Conservation (phyloP, 2,113 vertebrate genomes). For the Hepsetus odoe region DNA sequence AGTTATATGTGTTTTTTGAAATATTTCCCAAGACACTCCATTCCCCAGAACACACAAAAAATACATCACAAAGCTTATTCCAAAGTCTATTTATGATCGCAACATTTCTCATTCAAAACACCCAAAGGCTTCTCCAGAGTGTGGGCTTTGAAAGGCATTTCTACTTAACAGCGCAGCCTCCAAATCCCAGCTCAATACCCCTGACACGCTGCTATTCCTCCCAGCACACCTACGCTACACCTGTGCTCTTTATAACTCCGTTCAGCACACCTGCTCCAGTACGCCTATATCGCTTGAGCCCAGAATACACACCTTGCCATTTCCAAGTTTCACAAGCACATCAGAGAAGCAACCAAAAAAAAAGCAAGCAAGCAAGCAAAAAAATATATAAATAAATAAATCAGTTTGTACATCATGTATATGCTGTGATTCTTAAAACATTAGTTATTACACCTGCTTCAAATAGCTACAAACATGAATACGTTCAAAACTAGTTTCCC, state of each 20-base stretch:
- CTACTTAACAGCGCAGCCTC: background rate
- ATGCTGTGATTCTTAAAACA: background rate
- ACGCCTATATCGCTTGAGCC: background rate
- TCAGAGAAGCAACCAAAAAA: no score
- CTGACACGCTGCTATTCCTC: background rate
- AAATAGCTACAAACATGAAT: background rate
- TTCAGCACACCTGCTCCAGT: background rate
- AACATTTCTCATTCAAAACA: conserved; percentile 34
- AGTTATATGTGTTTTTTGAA: conserved; percentile 36
- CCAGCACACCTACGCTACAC: background rate
- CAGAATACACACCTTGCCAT: background rate
- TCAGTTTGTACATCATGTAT: no score
- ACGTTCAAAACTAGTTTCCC: background rate
- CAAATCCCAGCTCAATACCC: conserved; percentile 34
- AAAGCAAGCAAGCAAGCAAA: no score
- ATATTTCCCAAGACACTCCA: conserved; percentile 35
- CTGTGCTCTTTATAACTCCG: background rate
- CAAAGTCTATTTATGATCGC: conserved; percentile 28
- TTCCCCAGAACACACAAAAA: conserved; percentile 31
- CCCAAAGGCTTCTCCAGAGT: conserved; percentile 1
- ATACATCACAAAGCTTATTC: conserved; percentile 32
- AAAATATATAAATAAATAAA: no score
- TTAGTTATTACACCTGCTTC: background rate
- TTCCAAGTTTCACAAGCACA: background rate
- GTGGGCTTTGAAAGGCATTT: conserved; percentile 31